Evolutionary conservation across 2,113 vertebrate species (phyloP).

Genomic region (Rhynchomys soricoides): DNA sequence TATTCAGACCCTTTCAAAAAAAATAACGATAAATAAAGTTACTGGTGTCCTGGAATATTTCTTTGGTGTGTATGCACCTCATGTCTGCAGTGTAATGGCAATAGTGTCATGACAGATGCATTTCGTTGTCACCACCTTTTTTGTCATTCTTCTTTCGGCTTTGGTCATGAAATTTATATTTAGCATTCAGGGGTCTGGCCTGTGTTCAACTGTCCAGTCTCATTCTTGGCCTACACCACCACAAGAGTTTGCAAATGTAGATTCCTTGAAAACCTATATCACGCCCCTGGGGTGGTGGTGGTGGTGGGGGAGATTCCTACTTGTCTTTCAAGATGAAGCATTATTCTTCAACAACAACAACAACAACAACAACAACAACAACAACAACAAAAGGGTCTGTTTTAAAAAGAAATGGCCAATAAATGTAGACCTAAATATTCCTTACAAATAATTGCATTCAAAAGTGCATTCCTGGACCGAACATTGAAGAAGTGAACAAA

Average conservation of each 20-base stretch:
- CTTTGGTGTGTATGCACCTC: neutral
- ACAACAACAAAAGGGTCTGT: neutral
- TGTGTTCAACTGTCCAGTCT: neutral
- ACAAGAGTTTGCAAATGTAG: neutral
- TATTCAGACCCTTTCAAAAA: neutral
- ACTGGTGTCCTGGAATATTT: neutral
- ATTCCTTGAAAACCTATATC: neutral
- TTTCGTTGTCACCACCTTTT: neutral
- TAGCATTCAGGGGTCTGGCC: neutral
- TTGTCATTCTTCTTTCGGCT: neutral
- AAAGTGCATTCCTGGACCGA: neutral
- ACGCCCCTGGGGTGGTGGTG: neutral
- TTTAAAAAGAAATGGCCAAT: neutral
- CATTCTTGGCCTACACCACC: neutral
- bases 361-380: slow-evolving; percentile 11
- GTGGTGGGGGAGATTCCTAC: too few relatives aligned
- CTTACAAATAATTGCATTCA: neutral
- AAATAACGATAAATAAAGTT: neutral
- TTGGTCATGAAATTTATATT: neutral
- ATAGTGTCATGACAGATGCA: neutral
- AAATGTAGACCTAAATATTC: neutral
- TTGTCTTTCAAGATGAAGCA: slow-evolving; percentile 2
- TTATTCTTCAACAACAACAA: neutral
- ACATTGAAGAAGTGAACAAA: neutral
- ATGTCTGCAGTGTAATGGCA: neutral